Percentiles rank a stretch among this genome's conserved stretches.
These are phyloP conservation scores for Bothrops alternatus DNA, from an alignment of 2,797 vertebrate genomes.

Conservation along the genomic window DNA sequence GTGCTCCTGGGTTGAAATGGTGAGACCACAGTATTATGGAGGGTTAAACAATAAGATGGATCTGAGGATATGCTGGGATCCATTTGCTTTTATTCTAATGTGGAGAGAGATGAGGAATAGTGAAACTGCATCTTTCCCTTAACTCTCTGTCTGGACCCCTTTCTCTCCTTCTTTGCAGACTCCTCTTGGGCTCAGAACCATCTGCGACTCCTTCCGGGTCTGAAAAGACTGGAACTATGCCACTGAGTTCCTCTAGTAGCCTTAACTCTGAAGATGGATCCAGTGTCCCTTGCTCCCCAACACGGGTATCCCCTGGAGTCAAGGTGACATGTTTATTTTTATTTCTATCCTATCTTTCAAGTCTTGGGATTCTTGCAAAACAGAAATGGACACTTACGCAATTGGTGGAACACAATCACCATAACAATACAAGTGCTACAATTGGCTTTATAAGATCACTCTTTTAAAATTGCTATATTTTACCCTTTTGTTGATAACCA, in stretches of 20 bases:
- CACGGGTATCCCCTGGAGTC: slow-evolving; percentile 52
- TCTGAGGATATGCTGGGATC: not conserved
- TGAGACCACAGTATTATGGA: not conserved
- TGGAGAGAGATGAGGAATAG: not conserved
- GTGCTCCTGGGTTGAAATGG: not conserved
- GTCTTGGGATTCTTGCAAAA: not conserved
- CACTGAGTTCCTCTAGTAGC: slow-evolving; percentile 72
- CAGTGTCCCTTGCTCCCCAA: slow-evolving; percentile 52
- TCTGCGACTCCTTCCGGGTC: slow-evolving; percentile 63
- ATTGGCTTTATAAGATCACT: not conserved
- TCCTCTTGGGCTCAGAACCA: slow-evolving; percentile 67
- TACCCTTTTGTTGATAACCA: not conserved
- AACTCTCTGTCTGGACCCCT: no score
- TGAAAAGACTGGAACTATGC: slow-evolving; percentile 72
- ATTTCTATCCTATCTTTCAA: not conserved
- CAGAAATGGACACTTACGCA: not conserved
- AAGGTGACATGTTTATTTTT: slow-evolving; percentile 60
- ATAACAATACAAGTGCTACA: not conserved
- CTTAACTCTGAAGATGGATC: slow-evolving; percentile 71
- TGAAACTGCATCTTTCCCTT: no score
- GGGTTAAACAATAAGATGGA: not conserved
- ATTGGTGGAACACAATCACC: not conserved
- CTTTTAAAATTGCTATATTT: not conserved
- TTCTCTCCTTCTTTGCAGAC: slow-evolving; percentile 53
- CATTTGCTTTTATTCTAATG: not conserved